A percentile compares a stretch with the other conserved stretches of the same genome.
Evolutionary conservation across 2,888 invertebrate species (phyloP).

Genomic region (Nemotelus pantherinus): DNA sequence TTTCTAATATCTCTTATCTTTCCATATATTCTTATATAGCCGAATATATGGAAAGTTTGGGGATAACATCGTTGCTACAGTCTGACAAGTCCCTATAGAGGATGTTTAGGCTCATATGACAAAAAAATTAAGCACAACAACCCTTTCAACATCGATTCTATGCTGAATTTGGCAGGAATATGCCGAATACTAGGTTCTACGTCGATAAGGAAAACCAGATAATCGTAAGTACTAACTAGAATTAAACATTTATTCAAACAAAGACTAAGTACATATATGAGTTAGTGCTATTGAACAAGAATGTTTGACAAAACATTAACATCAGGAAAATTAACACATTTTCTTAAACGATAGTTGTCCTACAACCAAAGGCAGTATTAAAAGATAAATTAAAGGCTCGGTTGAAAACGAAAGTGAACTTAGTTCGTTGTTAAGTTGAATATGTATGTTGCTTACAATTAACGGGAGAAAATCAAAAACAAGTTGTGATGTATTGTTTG

Average conservation of each 20-base stretch:
- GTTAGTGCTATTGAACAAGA: slow-evolving; percentile 1
- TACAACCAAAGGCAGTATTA: slow-evolving; percentile 21
- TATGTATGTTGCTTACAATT: neutral
- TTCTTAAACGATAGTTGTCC: neutral
- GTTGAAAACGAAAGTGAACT: neutral
- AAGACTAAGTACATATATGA: neutral
- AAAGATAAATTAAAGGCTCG: slow-evolving; percentile 2
- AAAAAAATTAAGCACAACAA: no score
- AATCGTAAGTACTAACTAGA: no score
- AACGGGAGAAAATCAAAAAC: slow-evolving; percentile 14
- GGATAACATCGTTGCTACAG: no score
- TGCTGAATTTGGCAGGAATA: no score
- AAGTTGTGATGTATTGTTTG: neutral
- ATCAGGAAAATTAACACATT: slow-evolving; percentile 1
- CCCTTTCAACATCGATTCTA: no score
- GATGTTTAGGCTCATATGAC: neutral
- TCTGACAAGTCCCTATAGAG: neutral
- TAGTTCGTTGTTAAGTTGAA: neutral
- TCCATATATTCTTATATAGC: no score
- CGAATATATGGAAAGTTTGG: no score
- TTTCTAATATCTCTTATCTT: no score
- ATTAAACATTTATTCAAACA: slow-evolving; percentile 23
- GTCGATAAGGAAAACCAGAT: no score
- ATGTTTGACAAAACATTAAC: slow-evolving; percentile 1
- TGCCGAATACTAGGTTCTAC: no score